Evolutionary conservation across 2,797 vertebrate species (phyloP), one percentile per base, ranked within the genome.

Genomic region (Galaxias olidus): DNA sequence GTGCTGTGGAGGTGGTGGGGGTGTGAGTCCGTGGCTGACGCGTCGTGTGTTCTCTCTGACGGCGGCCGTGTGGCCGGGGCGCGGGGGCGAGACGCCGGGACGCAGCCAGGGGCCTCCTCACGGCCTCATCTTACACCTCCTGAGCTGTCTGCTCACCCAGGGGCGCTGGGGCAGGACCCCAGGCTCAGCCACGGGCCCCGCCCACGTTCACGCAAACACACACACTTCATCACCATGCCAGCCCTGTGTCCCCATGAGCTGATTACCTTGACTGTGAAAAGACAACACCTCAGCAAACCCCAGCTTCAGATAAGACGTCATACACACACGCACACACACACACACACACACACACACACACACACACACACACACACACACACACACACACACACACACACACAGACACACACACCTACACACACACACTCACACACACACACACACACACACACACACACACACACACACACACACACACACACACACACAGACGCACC

Each of bases 51-150:
- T 62, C 66, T 69, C 63, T 74, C 45, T 14, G 45, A 10, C 45
- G 45, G 10, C 10, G 8, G 84, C 66, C 76, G 81, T 65, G 83
- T 81, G 74, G 76, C 72, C 73, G 62, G 69, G 75, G 68, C 46
- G 78, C 71, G 79, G 66, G 71, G 63, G 72, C 74, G 71, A 76
- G 66, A 65, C 78, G 81, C 74, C 79, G 70, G 66, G 73, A 84
- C 86, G 80, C 76, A 74, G 77, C 75, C 74, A 74, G 79, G 78
- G 84, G 79, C 81, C 65, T 62, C 63, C 50, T 2, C 30, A 6
- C 65, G 1, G 47, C 48, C 85, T 88, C 86, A 84, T 86, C 85
- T 90, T 87, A 88, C 91, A 91, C 89, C 82, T 88, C 84, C 59
- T 72, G 86, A 84, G 84, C 84, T 84, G 79, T 74, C 79, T 84